These are phyloP conservation scores for Oegoconia quadripuncta DNA, from an alignment of 2,888 invertebrate species.

Conservation along the genomic window DNA sequence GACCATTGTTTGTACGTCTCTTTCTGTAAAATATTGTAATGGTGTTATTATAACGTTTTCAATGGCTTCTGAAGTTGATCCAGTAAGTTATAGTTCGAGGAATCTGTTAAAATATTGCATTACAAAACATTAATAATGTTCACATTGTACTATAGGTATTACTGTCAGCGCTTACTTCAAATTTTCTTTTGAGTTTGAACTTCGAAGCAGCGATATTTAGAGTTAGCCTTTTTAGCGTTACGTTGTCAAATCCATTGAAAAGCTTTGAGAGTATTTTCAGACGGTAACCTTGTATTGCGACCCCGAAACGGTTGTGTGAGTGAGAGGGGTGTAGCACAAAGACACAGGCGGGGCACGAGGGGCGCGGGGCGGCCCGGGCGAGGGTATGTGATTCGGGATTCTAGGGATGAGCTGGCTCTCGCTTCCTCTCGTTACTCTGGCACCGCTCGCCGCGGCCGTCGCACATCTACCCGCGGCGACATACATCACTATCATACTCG, in stretches of 20 bases:
- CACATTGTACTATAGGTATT: no score
- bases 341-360: constrained; percentile 60
- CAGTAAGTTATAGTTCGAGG: background rate
- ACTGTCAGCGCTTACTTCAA: background rate
- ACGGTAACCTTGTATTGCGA: constrained; percentile 57
- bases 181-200: background rate
- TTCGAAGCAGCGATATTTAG: constrained; percentile 1
- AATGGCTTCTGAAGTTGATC: constrained; percentile 30
- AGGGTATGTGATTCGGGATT: constrained; percentile 76
- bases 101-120: no score
- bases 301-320: constrained; percentile 56
- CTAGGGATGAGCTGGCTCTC: constrained; percentile 79
- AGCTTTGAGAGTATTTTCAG: constrained; percentile 48
- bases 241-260: constrained; percentile 34
- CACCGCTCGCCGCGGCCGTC: constrained; percentile 67
- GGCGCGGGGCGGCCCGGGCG: constrained; percentile 63
- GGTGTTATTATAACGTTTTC: constrained; percentile 35
- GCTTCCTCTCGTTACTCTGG: constrained; percentile 76
- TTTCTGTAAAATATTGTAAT: constrained; percentile 49
- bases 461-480: constrained; percentile 42
- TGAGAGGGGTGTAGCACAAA: constrained; percentile 66
- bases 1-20: constrained; percentile 57
- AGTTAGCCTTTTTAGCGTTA: constrained; percentile 15
- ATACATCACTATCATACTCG: constrained; percentile 41
- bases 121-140: no score